Conservation (phyloP, 2,113 vertebrate genomes). For the Bombycilla garrulus region DNA sequence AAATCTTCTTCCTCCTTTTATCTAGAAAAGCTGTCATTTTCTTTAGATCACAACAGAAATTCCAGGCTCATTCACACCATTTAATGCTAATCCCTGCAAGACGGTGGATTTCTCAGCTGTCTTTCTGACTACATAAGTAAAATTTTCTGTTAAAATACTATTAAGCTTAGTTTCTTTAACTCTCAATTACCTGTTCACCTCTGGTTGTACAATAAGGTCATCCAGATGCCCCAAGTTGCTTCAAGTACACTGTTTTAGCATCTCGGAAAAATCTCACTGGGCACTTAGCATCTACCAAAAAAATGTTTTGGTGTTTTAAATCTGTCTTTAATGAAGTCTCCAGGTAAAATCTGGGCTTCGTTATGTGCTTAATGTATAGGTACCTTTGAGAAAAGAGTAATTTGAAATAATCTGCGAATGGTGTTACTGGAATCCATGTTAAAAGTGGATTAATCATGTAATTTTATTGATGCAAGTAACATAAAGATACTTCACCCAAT, state of each 20-base stretch:
- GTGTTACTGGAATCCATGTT: background rate
- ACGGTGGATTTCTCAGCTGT: background rate
- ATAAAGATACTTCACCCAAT: background rate
- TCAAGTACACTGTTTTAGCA: background rate
- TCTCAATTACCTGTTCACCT: background rate
- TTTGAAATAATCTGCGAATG: background rate
- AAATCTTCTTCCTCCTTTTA: background rate
- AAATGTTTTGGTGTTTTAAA: background rate
- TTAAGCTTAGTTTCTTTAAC: background rate
- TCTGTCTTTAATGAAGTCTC: background rate
- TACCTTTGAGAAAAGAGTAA: background rate
- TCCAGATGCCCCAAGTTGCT: background rate
- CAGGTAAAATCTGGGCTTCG: background rate
- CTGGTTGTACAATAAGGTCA: background rate
- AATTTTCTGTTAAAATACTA: background rate
- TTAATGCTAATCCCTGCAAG: background rate
- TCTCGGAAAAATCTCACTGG: background rate
- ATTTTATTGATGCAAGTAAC: background rate
- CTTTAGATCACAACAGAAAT: background rate
- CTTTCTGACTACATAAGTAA: background rate
- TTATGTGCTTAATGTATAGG: background rate
- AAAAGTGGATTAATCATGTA: background rate
- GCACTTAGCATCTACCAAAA: background rate
- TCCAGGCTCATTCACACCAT: background rate
- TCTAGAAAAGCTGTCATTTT: background rate